Conservation (phyloP, 2,888 invertebrate species). For the Acrobeloides nanus region DNA sequence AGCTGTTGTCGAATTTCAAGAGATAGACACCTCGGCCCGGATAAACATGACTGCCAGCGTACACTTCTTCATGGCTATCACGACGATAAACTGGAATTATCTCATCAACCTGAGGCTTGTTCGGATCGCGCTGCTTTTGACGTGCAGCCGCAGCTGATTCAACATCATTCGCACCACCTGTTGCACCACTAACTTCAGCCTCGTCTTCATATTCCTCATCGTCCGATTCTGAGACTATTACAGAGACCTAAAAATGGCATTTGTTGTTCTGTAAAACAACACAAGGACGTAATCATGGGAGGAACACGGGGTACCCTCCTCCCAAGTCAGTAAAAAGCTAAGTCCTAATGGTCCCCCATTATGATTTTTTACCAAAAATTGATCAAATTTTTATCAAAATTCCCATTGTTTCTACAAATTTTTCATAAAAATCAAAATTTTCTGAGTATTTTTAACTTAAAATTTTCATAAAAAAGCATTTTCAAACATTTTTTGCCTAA, state of each 20-base stretch:
- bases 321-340: no score
- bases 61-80: slow-evolving; percentile 92
- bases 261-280: neutral
- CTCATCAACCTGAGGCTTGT: slow-evolving; percentile 67
- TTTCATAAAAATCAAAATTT: no score
- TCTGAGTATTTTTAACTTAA: no score
- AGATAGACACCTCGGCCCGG: slow-evolving; percentile 94
- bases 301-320: neutral
- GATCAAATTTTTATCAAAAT: no score
- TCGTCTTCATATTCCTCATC: slow-evolving; percentile 65
- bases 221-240: slow-evolving; percentile 90
- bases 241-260: slow-evolving; percentile 62
- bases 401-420: no score
- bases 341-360: no score
- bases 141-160: slow-evolving; percentile 59
- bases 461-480: no score
- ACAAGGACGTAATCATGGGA: neutral
- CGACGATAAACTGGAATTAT: slow-evolving; percentile 89
- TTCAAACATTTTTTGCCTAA: no score
- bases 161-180: slow-evolving; percentile 59
- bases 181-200: slow-evolving; percentile 16
- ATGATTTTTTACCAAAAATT: no score
- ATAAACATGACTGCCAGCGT: slow-evolving; percentile 91
- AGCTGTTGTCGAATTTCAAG: slow-evolving; percentile 97
- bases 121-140: slow-evolving; percentile 31